Percentiles rank a stretch among this genome's conserved stretches.
phyloP scores from a whole-genome alignment of 2,888 invertebrate genomes.

The Aquatica leii region DNA sequence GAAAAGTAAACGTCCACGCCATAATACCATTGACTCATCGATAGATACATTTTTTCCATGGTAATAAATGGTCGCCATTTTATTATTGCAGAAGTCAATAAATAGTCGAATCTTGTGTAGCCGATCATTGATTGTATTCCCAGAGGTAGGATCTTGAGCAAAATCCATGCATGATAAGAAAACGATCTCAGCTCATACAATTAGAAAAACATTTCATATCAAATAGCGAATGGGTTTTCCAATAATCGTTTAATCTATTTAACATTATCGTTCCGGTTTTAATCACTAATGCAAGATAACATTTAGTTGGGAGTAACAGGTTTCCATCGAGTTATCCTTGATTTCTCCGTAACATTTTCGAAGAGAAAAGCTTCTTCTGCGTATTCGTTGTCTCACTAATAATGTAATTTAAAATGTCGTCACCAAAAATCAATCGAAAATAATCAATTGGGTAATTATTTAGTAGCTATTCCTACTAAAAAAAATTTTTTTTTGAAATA shows the following conservation, averaged over 20 bases:
- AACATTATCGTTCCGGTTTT: slow-evolving; percentile 37
- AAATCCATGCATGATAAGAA: too few species aligned
- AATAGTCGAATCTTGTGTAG: too few species aligned
- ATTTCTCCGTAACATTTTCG: slow-evolving; percentile 4
- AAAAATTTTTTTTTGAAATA: too few species aligned
- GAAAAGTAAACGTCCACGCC: neutral
- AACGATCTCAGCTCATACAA: too few species aligned
- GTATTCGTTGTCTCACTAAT: slow-evolving; percentile 19
- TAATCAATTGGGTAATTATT: slow-evolving; percentile 13
- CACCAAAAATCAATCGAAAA: slow-evolving; percentile 4
- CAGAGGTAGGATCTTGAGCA: too few species aligned
- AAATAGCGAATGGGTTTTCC: slow-evolving; percentile 20
- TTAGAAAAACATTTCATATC: too few species aligned
- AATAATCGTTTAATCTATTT: slow-evolving; percentile 34
- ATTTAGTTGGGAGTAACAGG: slow-evolving; percentile 23
- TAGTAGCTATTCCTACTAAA: too few species aligned
- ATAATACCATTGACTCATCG: neutral
- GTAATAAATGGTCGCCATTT: neutral
- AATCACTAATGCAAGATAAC: slow-evolving; percentile 31
- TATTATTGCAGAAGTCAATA: too few species aligned
- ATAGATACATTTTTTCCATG: neutral
- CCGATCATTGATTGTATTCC: too few species aligned
- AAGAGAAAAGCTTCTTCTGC: slow-evolving; percentile 14
- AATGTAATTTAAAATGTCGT: slow-evolving; percentile 2
- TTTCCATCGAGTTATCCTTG: slow-evolving; percentile 28